Base-by-base conservation (phyloP, 2,797 vertebrate species). In the Momotus momota region DNA sequence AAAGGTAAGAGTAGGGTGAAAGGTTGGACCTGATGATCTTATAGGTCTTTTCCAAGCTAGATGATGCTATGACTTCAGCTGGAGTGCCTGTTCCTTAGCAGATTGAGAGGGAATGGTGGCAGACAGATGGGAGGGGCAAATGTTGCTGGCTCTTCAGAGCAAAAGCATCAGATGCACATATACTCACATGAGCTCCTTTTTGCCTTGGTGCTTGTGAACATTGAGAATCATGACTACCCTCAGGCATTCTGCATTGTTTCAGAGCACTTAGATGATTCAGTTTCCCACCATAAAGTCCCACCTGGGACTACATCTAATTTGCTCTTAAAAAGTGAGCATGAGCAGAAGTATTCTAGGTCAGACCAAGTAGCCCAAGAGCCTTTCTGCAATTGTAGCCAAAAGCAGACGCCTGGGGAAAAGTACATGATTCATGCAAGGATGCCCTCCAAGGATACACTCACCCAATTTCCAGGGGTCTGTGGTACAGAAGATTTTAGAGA, bases 111-210 rank as follows among this genome's bases (percentile, higher is more conserved):
- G 9, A 16, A 35, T n/a, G 14, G 43, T 58, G 40, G 8, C 27
- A 48, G 65, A 38, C 33, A 15, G 45, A 51, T 57, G 26, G 33
- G 43, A 51, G 52, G 15, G 12, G 6, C 0, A 0, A 13, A 4
- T 78, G 35, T 67, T 15, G 21, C 19, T 51, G 46, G 16, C 38
- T 72, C 54, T 78, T 73, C 33, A 43, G 33, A 41, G 20, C 19
- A 43, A 69, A 73, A 48, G 19, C 31, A 20, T n/a, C 41, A 83
- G 35, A 27, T 2, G 6, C 33, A 41, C 17, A 40, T 15, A 61
- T 38, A 43, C 2, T 8, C 12, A 7, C 10, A 22, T 7, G 35
- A 66, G 11, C 18, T 85, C 14, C 26, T 41, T 88, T 88, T 81
- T 58, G 26, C 41, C 22, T 67, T 25, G 2, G 6, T 57, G 29